Base-by-base conservation (phyloP, 2,113 vertebrate species). In the Pelecanoides urinatrix region DNA sequence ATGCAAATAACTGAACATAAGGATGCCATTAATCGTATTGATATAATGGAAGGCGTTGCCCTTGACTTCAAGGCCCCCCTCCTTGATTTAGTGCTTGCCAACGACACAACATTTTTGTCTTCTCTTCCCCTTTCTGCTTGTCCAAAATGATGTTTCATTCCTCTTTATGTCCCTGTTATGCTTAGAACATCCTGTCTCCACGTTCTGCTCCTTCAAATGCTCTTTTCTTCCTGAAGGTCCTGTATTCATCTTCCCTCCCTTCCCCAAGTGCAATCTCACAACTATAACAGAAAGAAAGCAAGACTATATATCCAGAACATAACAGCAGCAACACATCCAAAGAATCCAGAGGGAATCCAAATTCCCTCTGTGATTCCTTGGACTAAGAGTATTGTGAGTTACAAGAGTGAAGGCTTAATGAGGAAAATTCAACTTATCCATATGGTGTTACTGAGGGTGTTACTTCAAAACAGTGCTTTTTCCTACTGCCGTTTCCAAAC, bases 1-100 rank as follows among this genome's bases (percentile, higher is more conserved):
- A 94, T 96, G 92, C 94, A 96, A 95, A 97, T 97, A 96, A 96
- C 84, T 79, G 86, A 95, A 91, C 93, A 72, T 84, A 90, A 86
- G 94, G 87, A 96, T 94, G 92, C 91, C 91, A 95, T 95, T 97
- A 97, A 95, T 97, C 96, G 86, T 93, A 96, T 96, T 95, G 97
- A 95, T 94, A 96, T 95, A 96, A 96, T 93, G 89, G 94, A 97
- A 94, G 62, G 77, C 86, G 92, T 75, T 86, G 75, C 83, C 94
- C 88, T 96, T 92, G 91, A 96, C 94, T 91, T 90, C 92, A 88
- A 75, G 74, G 68, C 78, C 58, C 76, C 9, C 53, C 27, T 94
- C 66, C 53, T 90, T 91, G 92, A 96, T 95, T 90, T 94, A 96
- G 49, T 76, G 83, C 86, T 82, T 94, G 94, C 82, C 77, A 97